Evolutionary conservation across 1,140 invertebrate species (phyloP).

Genomic region (Archegozetes longisetosus): DNA sequence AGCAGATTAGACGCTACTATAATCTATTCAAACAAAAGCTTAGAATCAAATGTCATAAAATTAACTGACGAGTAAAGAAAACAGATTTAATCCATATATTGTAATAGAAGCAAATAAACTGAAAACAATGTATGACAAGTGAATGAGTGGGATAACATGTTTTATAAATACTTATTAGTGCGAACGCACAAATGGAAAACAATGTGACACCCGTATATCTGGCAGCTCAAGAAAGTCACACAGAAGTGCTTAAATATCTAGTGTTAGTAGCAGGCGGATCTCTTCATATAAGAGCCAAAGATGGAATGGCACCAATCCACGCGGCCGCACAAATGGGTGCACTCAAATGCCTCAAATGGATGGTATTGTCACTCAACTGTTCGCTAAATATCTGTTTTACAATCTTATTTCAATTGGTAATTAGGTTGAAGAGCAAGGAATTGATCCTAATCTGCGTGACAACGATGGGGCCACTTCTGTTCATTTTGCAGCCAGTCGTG

Average conservation of each 20-base stretch:
- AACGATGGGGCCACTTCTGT: conserved; percentile 60
- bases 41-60: no score
- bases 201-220: conserved; percentile 74
- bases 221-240: conserved; percentile 66
- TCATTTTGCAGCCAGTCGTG: conserved; percentile 52
- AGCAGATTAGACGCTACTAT: no score
- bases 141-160: no score
- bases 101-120: no score
- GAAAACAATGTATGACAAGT: no score
- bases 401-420: neutral
- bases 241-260: conserved; percentile 64
- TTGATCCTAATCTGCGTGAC: conserved; percentile 62
- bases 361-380: conserved; percentile 41
- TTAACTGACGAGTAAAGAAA: no score
- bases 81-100: no score
- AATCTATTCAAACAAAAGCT: no score
- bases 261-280: conserved; percentile 59
- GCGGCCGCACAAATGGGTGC: conserved; percentile 75
- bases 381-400: neutral
- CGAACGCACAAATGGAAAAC: conserved; percentile 74
- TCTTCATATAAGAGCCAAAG: conserved; percentile 55
- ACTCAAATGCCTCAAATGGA: conserved; percentile 65
- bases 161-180: no score
- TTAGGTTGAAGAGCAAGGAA: conserved; percentile 58
- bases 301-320: conserved; percentile 73